Evolutionary conservation across 2,113 vertebrate species (phyloP), one percentile per base, ranked within the genome.

Genomic region (Thunnus maccoyii): DNA sequence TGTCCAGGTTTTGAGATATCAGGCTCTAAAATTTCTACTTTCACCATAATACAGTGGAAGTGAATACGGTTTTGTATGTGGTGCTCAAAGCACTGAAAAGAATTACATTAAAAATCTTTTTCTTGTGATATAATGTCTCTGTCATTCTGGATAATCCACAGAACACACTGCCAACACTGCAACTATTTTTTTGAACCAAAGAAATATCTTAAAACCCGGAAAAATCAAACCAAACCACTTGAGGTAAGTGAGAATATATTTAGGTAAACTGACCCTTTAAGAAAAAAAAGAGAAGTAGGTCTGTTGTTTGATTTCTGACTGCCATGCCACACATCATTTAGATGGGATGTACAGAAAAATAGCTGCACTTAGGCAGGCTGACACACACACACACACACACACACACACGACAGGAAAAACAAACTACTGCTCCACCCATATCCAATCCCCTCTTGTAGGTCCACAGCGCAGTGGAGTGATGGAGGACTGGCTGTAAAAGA

Each of bases 401-500:
- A 70, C 44, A 51, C 44, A 30, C 47, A 65, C 14, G 8, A 12
- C 13, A 22, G 36, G 32, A 56, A 41, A 65, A 61, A 64, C 17
- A 64, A 77, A 69, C 17, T 4, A 32, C 55, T 20, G 58, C 32
- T 58, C 8, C 32, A 72, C 61, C 5, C 32, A 52, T 68, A 67
- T 27, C 60, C 48, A 57, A 25, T 60, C 65, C 27, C 44, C 7
- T 52, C 15, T 58, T 60, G 56, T 47, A 32, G 52, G 13, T 54
- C 57, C 47, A 41, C 57, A 25, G 25, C 66, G 32, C 44, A 16
- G 50, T 3, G 8, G 32, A 72, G 58, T 76, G 74, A 85, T 88
- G 68, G 82, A 79, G 67, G 48, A 41, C 15, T 22, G 67, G 44
- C 57, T 77, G 46, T 86, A 72, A 80, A 86, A 80, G 58, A 87